Conservation (phyloP, 2,113 vertebrate species). For the Leuciscus idus region DNA sequence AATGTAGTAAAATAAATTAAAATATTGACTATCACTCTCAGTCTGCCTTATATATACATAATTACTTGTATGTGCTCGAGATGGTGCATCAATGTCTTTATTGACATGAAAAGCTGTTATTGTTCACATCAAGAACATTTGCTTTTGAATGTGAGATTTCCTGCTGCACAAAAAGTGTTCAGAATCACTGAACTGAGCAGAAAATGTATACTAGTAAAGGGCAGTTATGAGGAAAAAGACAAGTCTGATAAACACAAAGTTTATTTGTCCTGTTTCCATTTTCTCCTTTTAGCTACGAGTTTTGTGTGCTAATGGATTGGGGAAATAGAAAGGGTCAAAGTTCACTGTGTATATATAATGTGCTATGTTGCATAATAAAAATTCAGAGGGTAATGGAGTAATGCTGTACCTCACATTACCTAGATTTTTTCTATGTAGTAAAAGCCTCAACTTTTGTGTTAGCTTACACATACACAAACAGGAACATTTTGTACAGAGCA, state of each 20-base stretch:
- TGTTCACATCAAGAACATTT: constrained; percentile 24
- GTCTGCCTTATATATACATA: background rate
- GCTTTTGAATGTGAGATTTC: constrained; percentile 14
- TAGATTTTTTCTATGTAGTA: background rate
- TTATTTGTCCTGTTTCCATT: constrained; percentile 22
- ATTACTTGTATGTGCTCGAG: constrained; percentile 16
- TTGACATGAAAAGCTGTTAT: background rate
- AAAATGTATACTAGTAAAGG: constrained; percentile 9
- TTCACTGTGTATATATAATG: constrained; percentile 22
- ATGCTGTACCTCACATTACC: background rate
- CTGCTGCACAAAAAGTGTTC: background rate
- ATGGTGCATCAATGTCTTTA: constrained; percentile 17
- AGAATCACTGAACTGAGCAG: background rate
- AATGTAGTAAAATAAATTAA: background rate
- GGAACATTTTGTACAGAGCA: background rate
- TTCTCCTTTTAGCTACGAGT: background rate
- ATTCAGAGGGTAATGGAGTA: constrained; percentile 34
- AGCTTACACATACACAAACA: background rate
- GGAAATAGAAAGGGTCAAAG: constrained; percentile 30
- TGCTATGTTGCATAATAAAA: constrained; percentile 7
- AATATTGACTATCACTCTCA: background rate
- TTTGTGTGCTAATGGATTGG: constrained; percentile 39
- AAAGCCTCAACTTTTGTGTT: constrained; percentile 29
- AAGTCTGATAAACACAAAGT: background rate
- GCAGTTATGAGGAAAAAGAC: constrained; percentile 2